phyloP scores from a whole-genome alignment of 2,797 vertebrate genomes.

The Platalea minor region DNA sequence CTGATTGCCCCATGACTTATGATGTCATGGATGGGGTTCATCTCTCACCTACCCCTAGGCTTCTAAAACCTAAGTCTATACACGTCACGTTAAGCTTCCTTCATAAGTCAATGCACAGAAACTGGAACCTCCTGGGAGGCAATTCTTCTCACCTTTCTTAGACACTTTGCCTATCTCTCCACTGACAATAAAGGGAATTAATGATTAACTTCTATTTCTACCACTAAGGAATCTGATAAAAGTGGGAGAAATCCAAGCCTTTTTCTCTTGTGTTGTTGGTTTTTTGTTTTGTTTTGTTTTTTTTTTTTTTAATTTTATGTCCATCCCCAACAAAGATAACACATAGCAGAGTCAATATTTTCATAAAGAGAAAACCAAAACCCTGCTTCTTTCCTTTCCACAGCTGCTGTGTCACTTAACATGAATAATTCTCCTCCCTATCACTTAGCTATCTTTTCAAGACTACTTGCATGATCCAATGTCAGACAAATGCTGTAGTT shows the following conservation, averaged over 20 bases:
- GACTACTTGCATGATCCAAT: not conserved
- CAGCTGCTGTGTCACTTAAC: not conserved
- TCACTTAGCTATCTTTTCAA: not conserved
- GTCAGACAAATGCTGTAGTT: not conserved
- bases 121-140: not conserved
- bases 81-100: not conserved
- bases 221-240: not conserved
- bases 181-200: not conserved
- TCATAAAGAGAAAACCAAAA: not conserved
- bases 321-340: not conserved
- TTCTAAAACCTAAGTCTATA: not conserved
- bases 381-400: not conserved
- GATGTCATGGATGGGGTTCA: not conserved
- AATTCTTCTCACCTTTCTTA: not conserved
- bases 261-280: not conserved
- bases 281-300: too few relatives aligned
- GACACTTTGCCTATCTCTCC: not conserved
- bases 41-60: not conserved
- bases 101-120: not conserved
- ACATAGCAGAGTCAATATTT: not conserved
- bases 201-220: not conserved
- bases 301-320: not conserved
- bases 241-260: not conserved
- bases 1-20: not conserved
- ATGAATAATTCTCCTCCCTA: not conserved